phyloP scores from a whole-genome alignment of 2,113 vertebrate species.

The Platysternon megacephalum region DNA sequence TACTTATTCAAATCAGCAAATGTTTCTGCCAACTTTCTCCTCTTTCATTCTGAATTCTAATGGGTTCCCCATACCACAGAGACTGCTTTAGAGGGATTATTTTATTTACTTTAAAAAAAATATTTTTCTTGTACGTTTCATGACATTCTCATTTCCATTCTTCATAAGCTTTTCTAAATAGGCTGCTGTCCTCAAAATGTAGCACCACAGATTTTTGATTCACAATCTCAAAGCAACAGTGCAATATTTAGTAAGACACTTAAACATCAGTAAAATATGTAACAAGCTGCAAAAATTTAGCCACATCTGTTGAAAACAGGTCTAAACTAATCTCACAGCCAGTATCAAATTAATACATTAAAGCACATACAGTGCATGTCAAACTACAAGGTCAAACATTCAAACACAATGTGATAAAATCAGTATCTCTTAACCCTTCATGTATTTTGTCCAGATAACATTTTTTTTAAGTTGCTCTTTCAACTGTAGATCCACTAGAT shows the following conservation, averaged over 20 bases:
- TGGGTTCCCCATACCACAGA: neutral
- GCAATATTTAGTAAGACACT: neutral
- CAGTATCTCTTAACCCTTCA: neutral
- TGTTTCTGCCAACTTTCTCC: neutral
- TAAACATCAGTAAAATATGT: neutral
- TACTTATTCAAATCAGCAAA: slow-evolving; percentile 6
- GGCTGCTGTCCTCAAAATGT: neutral
- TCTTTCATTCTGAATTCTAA: slow-evolving; percentile 45
- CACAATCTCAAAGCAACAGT: neutral
- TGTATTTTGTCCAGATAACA: neutral
- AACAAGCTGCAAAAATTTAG: neutral
- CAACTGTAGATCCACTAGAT: neutral
- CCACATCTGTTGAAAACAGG: neutral
- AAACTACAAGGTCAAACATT: neutral
- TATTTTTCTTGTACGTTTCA: neutral
- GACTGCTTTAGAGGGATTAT: slow-evolving; percentile 8
- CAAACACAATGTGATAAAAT: neutral
- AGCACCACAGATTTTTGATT: neutral
- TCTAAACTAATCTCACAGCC: neutral
- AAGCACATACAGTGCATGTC: neutral
- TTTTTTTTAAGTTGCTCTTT: neutral
- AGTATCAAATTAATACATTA: neutral
- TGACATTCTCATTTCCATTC: neutral
- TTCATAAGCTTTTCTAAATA: slow-evolving; percentile 13
- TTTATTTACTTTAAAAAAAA: neutral